Conservation (phyloP, 2,888 invertebrate species). For the Blomia tropicalis region DNA sequence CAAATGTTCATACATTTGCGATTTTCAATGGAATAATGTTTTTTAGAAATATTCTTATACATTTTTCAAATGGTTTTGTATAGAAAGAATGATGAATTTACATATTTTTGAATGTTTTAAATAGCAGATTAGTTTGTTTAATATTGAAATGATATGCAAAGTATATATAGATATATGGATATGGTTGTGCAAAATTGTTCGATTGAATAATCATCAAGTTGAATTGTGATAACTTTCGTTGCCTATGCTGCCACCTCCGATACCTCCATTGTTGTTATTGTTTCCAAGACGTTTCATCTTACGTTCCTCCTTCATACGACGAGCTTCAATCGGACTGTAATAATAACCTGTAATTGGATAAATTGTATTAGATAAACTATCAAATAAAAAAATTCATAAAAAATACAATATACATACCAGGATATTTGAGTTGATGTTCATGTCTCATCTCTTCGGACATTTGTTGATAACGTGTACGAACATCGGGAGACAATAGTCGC, state of each 20-base stretch:
- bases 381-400: neutral
- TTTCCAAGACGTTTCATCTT: neutral
- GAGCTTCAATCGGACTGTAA: constrained; percentile 26
- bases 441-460: constrained; percentile 33
- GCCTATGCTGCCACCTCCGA: no score
- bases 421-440: constrained; percentile 48
- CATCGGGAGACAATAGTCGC: constrained; percentile 43
- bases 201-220: neutral
- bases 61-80: no score
- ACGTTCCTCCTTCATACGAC: constrained; percentile 23
- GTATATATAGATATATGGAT: no score
- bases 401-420: constrained; percentile 31
- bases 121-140: no score
- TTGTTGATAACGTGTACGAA: constrained; percentile 35
- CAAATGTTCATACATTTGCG: no score
- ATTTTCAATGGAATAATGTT: no score
- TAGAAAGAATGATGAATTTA: no score
- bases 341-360: constrained; percentile 23
- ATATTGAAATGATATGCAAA: no score
- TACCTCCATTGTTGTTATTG: no score
- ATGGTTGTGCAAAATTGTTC: no score
- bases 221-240: neutral
- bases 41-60: no score
- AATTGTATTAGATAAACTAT: neutral
- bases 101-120: no score